phyloP scores from a whole-genome alignment of 2,888 invertebrate genomes.

The Volucella inflata region DNA sequence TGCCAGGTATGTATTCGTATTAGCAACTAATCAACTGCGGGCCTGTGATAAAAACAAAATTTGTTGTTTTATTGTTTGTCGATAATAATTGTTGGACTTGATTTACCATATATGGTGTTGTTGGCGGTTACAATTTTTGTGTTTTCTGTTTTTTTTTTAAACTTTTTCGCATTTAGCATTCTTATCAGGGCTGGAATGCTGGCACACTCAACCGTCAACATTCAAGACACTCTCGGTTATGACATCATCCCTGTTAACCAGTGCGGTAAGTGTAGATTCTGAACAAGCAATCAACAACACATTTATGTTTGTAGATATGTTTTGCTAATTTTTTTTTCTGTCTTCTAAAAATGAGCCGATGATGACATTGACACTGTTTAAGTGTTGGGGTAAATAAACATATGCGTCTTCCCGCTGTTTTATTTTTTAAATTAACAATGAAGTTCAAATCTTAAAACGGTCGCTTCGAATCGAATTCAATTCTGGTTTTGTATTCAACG shows the following conservation, averaged over 20 bases:
- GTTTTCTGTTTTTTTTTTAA: background rate
- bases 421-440: background rate
- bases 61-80: constrained; percentile 4
- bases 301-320: background rate
- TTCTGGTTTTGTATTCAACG: constrained; percentile 5
- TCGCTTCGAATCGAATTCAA: background rate
- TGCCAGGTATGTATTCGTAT: too few relatives aligned
- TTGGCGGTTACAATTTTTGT: constrained; percentile 44
- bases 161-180: constrained; percentile 24
- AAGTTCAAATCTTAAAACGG: constrained; percentile 15
- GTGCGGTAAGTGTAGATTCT: constrained; percentile 19
- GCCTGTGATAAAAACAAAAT: constrained; percentile 42
- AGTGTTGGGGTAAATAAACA: constrained; percentile 9
- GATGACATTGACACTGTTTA: constrained; percentile 10
- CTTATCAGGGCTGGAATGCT: constrained; percentile 65
- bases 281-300: constrained; percentile 26
- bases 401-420: background rate
- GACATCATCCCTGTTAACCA: constrained; percentile 62
- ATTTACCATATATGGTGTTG: constrained; percentile 55
- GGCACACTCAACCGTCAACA: constrained; percentile 4
- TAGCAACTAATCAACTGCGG: constrained; percentile 50
- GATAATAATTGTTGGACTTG: constrained; percentile 10
- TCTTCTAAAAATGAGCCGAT: constrained; percentile 9
- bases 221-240: constrained; percentile 50
- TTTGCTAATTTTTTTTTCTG: too few relatives aligned